Percentiles rank a stretch among this genome's conserved stretches.
phyloP scores from a whole-genome alignment of 2,888 invertebrate species.

The Papilio gigon region DNA sequence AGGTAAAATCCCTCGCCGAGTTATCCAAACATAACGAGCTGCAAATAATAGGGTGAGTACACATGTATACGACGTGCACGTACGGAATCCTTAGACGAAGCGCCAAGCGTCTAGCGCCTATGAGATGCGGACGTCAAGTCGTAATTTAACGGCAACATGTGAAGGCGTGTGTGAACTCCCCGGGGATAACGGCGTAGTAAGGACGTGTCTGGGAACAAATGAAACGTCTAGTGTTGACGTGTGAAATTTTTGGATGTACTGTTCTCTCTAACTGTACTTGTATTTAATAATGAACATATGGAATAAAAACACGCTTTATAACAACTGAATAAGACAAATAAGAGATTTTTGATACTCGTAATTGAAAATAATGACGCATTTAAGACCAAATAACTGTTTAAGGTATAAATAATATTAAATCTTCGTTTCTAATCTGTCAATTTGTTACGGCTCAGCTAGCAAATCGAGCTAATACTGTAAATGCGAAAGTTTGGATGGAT shows the following conservation, averaged over 20 bases:
- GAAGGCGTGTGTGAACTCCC: constrained; percentile 41
- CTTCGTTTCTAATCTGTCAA: background rate
- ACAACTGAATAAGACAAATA: too few relatives aligned
- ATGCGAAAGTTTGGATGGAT: too few relatives aligned
- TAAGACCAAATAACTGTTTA: background rate
- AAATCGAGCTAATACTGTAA: too few relatives aligned
- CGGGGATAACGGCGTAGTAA: constrained; percentile 41
- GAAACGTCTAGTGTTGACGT: constrained; percentile 37
- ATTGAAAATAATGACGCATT: too few relatives aligned
- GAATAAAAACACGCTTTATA: background rate
- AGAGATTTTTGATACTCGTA: too few relatives aligned
- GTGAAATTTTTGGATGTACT: constrained; percentile 38
- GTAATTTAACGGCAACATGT: constrained; percentile 44
- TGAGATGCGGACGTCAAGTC: constrained; percentile 31
- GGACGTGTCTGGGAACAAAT: constrained; percentile 41
- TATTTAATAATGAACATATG: constrained; percentile 22
- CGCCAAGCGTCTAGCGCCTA: constrained; percentile 23
- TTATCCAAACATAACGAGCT: constrained; percentile 36
- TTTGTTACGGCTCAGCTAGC: too few relatives aligned
- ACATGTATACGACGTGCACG: constrained; percentile 14
- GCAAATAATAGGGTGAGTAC: constrained; percentile 38
- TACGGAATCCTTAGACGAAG: constrained; percentile 28
- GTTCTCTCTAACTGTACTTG: constrained; percentile 4
- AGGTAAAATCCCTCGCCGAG: constrained; percentile 40
- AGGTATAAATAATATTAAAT: background rate